Conservation (phyloP, 1,140 invertebrate genomes). For the Brachionus calyciflorus region DNA sequence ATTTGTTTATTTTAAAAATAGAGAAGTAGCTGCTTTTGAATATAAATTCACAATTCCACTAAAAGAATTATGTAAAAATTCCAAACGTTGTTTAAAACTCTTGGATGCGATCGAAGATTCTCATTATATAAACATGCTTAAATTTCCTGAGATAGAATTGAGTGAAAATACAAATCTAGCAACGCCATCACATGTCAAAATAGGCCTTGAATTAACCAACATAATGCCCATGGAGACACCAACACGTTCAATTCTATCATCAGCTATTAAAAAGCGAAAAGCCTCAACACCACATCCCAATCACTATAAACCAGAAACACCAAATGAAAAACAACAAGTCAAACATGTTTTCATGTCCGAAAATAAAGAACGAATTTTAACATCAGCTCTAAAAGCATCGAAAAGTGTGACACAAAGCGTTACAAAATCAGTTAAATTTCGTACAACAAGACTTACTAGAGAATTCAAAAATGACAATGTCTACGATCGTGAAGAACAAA, state of each 20-base stretch:
- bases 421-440: conserved; percentile 26
- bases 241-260: neutral
- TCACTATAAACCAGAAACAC: neutral
- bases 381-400: conserved; percentile 10
- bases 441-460: neutral
- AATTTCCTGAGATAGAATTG: neutral
- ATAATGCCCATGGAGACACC: neutral
- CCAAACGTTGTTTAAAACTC: neutral
- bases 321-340: neutral
- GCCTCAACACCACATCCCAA: neutral
- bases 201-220: neutral
- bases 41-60: conserved; percentile 21
- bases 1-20: neutral
- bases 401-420: neutral
- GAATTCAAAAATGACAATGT: neutral
- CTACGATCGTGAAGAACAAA: conserved; percentile 7
- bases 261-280: neutral
- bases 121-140: neutral
- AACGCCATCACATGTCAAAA: neutral
- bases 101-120: neutral
- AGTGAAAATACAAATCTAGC: neutral
- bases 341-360: conserved; percentile 3
- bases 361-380: neutral
- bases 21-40: neutral
- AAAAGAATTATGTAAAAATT: conserved; percentile 30